Evolutionary conservation across 1,140 invertebrate species (phyloP).

Genomic region (Ladona fulva): DNA sequence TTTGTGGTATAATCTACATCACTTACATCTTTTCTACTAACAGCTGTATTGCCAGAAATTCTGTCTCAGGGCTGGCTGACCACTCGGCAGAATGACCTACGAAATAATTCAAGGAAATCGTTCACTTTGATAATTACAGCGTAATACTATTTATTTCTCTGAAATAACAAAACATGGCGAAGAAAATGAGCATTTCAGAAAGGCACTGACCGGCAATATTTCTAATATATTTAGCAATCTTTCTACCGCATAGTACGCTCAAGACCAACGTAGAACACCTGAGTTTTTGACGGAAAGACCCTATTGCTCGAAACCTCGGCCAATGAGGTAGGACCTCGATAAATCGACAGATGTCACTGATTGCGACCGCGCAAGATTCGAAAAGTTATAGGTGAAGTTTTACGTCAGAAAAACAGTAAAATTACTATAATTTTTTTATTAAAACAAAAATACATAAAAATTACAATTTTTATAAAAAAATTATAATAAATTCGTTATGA

Average conservation of each 20-base stretch:
- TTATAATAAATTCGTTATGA: background rate
- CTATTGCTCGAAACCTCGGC: background rate
- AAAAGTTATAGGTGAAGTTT: background rate
- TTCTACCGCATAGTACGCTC: background rate
- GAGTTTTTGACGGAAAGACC: background rate
- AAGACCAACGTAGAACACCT: background rate
- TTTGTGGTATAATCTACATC: background rate
- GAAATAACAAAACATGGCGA: no score
- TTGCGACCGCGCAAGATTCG: background rate
- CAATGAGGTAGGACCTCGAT: background rate
- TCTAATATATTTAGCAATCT: background rate
- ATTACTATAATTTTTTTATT: background rate
- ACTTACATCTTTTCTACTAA: background rate
- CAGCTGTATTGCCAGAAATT: slow-evolving; percentile 5
- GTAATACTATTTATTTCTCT: background rate
- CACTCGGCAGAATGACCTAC: background rate
- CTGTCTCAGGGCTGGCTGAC: slow-evolving; percentile 7
- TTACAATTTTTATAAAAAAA: background rate
- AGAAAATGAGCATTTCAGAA: background rate
- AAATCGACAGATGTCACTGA: background rate
- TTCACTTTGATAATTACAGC: background rate
- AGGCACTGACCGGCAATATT: background rate
- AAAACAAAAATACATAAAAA: background rate
- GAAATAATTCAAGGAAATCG: background rate
- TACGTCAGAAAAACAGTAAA: background rate